Base-by-base conservation (phyloP, 2,113 vertebrate species). In the Aleadryas rufinucha region DNA sequence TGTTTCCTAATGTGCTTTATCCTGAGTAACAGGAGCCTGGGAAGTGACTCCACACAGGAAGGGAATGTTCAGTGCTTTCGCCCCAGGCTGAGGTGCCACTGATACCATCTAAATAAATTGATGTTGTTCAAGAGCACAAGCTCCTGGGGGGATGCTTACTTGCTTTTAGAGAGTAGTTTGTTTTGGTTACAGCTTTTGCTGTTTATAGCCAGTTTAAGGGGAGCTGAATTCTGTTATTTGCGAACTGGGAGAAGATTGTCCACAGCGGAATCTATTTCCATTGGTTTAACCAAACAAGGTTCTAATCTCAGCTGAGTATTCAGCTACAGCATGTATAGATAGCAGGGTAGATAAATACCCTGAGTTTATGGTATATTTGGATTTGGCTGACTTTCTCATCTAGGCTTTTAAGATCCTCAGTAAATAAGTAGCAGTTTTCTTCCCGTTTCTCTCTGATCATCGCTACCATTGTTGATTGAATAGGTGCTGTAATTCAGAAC, bases 171-270 rank as follows among this genome's bases (percentile, higher is more conserved):
- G 39, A 41, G 47, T 31, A 39, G 80, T 93, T 95, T 78, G 64
- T 91, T 93, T 92, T 95, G 42, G 68, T 90, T 86, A 47, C 89
- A 66, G 42, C 18, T 72, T 89, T 95, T 92, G 64, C 72, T 89
- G 22, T 84, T 93, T 90, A 66, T 49, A 75, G 41, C 26, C 53
- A 52, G 9, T 66, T 89, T 71, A 70, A 78, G 31, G 66, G 22
- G 13, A 91, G 24, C 44, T 78, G 50, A 63, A 64, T 71, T 78
- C 24, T 60, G 2, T 54, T 61, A 26, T 74, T 89, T 64, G 68
- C 11, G 6, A 77, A 28, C 0, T 81, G 70, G n/a, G 70, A 84
- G 31, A 69, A 69, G 27, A 20, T 47, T 79, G 59, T 69, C 61
- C n/a, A 2, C 7, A 13, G 18, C 24, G 6, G 45, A 77, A 35